Evolutionary conservation across 2,797 vertebrate genomes (phyloP).

Genomic region (Sternotherus odoratus): DNA sequence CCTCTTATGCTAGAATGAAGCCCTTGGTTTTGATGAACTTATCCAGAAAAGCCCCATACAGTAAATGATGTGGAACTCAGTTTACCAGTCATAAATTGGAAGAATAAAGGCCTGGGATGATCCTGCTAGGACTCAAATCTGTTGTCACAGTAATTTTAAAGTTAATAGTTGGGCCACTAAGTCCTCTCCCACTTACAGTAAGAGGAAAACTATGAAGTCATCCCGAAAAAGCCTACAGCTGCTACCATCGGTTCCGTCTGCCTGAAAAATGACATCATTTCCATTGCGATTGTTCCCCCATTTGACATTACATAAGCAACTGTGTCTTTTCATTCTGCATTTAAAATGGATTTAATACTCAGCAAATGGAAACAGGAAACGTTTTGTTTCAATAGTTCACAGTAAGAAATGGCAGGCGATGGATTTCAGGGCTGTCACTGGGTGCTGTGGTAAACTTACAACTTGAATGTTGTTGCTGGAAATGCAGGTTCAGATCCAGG

Average conservation of each 20-base stretch:
- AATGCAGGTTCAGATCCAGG: background rate
- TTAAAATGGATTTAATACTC: background rate
- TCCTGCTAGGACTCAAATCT: background rate
- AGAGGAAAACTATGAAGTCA: background rate
- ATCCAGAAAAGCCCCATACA: background rate
- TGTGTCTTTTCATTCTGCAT: background rate
- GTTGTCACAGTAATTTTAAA: background rate
- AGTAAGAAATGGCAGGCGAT: background rate
- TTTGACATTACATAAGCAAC: background rate
- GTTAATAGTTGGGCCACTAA: background rate
- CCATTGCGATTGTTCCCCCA: background rate
- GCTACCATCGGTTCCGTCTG: background rate
- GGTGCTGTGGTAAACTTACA: background rate
- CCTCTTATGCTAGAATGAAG: background rate
- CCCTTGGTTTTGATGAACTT: background rate
- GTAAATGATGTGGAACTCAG: background rate
- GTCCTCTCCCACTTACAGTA: background rate
- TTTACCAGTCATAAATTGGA: background rate
- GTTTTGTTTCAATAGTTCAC: background rate
- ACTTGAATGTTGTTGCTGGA: background rate
- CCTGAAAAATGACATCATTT: background rate
- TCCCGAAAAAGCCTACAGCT: background rate
- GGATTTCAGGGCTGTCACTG: background rate
- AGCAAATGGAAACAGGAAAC: background rate
- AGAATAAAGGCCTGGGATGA: background rate